Evolutionary conservation across 2,888 invertebrate species (phyloP).

Genomic region (Romanomermis culicivorax): DNA sequence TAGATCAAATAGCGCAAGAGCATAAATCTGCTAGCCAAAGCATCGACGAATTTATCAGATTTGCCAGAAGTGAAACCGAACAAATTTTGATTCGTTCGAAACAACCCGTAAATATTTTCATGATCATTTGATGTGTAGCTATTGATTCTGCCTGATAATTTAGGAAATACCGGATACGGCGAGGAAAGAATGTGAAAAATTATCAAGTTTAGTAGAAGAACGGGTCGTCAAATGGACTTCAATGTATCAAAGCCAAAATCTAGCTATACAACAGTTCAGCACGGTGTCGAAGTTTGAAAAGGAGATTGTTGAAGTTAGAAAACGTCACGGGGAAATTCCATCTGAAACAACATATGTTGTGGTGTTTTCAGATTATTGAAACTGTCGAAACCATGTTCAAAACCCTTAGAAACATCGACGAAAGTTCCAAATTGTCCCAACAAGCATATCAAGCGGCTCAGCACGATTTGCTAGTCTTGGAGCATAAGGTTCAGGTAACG

Average conservation of each 20-base stretch:
- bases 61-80: constrained; percentile 45
- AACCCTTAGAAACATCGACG: not conserved
- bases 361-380: not conserved
- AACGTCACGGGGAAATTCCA: not conserved
- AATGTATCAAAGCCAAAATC: constrained; percentile 38
- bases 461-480: constrained; percentile 49
- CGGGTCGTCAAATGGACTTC: constrained; percentile 44
- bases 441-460: constrained; percentile 47
- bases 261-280: constrained; percentile 26
- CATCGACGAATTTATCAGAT: constrained; percentile 44
- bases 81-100: constrained; percentile 33
- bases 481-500: constrained; percentile 53
- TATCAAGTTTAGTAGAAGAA: constrained; percentile 42
- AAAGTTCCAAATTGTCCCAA: constrained; percentile 42
- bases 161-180: not conserved
- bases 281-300: not conserved
- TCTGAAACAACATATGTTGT: too few species aligned
- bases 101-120: constrained; percentile 25
- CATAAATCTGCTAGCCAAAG: constrained; percentile 45
- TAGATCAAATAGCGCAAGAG: constrained; percentile 39
- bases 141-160: not conserved
- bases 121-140: not conserved
- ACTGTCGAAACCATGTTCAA: not conserved
- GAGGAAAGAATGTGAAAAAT: constrained; percentile 41
- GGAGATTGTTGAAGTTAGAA: not conserved